Evolutionary conservation across 2,797 vertebrate genomes (phyloP).

Genomic region (Paramormyrops hopkinsi): DNA sequence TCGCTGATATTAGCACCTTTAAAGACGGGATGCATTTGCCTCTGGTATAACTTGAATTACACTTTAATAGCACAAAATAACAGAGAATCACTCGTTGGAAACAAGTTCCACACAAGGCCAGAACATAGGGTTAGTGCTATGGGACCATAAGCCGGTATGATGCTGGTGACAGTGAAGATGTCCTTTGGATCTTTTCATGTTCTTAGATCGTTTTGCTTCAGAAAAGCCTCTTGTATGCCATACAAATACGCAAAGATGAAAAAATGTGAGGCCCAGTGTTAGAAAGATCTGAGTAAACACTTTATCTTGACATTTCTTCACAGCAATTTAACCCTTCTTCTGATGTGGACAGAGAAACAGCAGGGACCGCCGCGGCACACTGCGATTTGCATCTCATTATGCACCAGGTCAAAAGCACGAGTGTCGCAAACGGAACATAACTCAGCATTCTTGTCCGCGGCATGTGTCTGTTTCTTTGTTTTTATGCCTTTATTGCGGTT

Average conservation of each 20-base stretch:
- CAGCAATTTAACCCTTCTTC: constrained; percentile 16
- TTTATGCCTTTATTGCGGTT: neutral
- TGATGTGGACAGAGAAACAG: neutral
- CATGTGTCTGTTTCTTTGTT: neutral
- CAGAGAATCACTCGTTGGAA: neutral
- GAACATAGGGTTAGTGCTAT: neutral
- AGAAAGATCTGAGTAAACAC: neutral
- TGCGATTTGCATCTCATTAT: constrained; percentile 14
- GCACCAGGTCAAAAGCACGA: constrained; percentile 7
- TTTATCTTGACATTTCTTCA: constrained; percentile 9
- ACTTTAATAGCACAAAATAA: neutral
- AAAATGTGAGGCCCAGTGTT: neutral
- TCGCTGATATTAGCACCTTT: neutral
- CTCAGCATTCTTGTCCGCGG: neutral
- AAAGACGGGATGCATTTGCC: neutral
- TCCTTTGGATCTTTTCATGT: neutral
- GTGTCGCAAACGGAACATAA: neutral
- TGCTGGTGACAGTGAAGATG: neutral
- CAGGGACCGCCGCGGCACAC: neutral
- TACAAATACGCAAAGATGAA: neutral
- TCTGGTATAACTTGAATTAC: constrained; percentile 23
- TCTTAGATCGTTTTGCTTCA: neutral
- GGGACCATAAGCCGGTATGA: neutral
- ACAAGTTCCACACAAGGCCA: too few species aligned
- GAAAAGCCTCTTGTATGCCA: neutral